Percentiles rank a stretch among this genome's conserved stretches.
phyloP scores from a whole-genome alignment of 2,888 invertebrate genomes.

The Diplazon laetatorius region DNA sequence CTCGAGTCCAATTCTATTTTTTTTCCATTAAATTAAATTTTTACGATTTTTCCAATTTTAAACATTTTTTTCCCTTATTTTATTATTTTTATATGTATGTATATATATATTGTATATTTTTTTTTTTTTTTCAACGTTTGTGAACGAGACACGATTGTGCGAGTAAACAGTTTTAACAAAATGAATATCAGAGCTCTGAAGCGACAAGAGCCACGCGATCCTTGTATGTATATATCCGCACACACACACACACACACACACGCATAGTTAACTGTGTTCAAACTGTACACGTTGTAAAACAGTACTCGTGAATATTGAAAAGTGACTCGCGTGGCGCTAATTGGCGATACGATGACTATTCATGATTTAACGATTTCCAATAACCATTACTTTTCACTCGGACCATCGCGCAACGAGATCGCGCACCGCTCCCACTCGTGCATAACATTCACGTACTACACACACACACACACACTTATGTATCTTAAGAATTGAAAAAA shows the following conservation, averaged over 20 bases:
- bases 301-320: conserved; percentile 78
- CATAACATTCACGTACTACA: background rate
- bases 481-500: background rate
- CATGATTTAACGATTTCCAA: conserved; percentile 81
- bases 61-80: conserved; percentile 44
- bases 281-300: conserved; percentile 35
- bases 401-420: conserved; percentile 63
- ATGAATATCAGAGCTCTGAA: conserved; percentile 51
- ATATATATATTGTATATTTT: background rate
- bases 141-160: conserved; percentile 41
- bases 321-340: conserved; percentile 77
- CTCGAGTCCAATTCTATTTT: too few relatives aligned
- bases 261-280: background rate
- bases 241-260: background rate
- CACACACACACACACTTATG: conserved; percentile 14
- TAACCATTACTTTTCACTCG: conserved; percentile 75
- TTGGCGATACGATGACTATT: conserved; percentile 81
- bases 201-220: conserved; percentile 64
- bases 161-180: conserved; percentile 69
- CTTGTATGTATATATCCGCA: conserved; percentile 54
- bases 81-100: conserved; percentile 40
- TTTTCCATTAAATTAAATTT: too few relatives aligned
- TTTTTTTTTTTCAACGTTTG: conserved; percentile 18
- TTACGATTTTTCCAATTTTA: conserved; percentile 68
- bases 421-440: conserved; percentile 36